Conservation (phyloP, 2,113 vertebrate genomes). For the Oryzias celebensis region DNA sequence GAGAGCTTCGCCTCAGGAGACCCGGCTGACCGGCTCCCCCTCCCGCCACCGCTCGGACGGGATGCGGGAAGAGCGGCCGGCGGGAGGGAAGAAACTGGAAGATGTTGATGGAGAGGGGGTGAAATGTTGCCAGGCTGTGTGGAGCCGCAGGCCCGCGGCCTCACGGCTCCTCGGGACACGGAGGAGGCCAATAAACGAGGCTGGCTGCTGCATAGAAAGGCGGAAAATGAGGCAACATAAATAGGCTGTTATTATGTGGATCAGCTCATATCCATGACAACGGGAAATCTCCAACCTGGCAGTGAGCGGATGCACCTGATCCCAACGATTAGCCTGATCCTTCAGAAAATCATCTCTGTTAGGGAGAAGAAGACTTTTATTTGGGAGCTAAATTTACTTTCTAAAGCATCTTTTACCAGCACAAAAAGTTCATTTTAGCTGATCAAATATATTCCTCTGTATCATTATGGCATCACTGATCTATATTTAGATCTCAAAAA, state of each 20-base stretch:
- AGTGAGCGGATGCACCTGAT: conserved; percentile 47
- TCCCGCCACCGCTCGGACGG: conserved; percentile 1
- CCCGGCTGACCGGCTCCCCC: neutral
- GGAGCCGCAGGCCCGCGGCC: conserved; percentile 52
- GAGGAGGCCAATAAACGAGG: neutral
- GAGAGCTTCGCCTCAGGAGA: neutral
- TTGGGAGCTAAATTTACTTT: neutral
- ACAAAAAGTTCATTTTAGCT: no score
- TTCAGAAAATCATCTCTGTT: neutral
- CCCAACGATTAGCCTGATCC: neutral
- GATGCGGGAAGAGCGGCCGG: conserved; percentile 1
- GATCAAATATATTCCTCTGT: no score
- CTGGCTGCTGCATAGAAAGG: conserved; percentile 5
- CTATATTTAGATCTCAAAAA: no score
- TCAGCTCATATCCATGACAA: conserved; percentile 46
- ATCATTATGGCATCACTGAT: no score
- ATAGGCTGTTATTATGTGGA: conserved; percentile 22
- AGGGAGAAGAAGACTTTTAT: neutral
- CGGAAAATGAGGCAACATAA: neutral
- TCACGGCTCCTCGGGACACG: conserved; percentile 19
- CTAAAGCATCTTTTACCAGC: no score
- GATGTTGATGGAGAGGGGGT: conserved; percentile 12
- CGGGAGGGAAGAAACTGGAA: conserved; percentile 21
- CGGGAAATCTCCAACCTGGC: conserved; percentile 33
- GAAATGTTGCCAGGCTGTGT: conserved; percentile 20